Conservation (phyloP, 2,113 vertebrate species). For the Falco punctatus region DNA sequence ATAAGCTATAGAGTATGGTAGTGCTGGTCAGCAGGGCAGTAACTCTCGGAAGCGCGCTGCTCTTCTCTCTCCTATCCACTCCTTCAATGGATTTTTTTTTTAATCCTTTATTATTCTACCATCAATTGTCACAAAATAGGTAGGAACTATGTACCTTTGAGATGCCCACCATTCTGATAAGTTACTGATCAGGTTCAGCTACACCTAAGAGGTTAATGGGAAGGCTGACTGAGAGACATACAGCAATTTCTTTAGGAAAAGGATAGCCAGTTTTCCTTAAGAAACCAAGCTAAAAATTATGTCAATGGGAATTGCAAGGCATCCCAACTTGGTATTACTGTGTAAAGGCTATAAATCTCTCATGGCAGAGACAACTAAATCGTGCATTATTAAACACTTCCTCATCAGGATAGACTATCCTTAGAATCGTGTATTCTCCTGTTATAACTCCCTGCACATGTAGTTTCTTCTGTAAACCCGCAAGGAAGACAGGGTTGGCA, state of each 20-base stretch:
- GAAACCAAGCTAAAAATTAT: neutral
- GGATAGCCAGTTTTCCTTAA: neutral
- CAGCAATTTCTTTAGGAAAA: neutral
- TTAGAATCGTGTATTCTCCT: neutral
- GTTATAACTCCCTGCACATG: neutral
- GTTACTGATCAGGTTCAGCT: neutral
- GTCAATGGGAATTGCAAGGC: neutral
- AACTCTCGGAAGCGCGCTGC: neutral
- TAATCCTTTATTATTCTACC: neutral
- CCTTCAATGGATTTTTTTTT: neutral
- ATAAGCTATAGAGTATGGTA: neutral
- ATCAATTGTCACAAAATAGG: neutral
- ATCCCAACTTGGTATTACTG: neutral
- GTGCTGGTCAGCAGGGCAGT: neutral
- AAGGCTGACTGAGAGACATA: neutral
- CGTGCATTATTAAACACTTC: neutral
- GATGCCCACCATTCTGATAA: neutral
- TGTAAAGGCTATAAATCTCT: neutral
- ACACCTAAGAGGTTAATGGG: neutral
- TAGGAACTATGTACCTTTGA: neutral
- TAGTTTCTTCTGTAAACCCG: neutral
- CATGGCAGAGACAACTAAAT: neutral
- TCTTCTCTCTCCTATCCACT: neutral
- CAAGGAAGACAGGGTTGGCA: neutral
- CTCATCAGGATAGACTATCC: neutral